These are phyloP conservation scores for Stenodera caucasica DNA, from an alignment of 2,888 invertebrate species.

Conservation along the genomic window DNA sequence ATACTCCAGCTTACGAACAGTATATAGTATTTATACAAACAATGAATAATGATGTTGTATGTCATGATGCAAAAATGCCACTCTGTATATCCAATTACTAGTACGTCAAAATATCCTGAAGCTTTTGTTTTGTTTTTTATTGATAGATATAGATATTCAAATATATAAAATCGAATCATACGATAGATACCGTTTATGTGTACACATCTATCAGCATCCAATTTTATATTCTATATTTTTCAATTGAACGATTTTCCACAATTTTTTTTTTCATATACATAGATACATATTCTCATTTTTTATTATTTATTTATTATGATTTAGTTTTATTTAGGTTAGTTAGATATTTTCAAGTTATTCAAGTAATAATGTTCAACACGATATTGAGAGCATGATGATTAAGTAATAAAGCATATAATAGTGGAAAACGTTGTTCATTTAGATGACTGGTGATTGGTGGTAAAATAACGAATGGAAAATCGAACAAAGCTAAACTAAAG, in stretches of 20 bases:
- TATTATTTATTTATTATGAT: background rate
- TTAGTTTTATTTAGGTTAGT: background rate
- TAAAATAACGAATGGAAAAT: constrained; percentile 27
- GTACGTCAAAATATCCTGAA: constrained; percentile 2
- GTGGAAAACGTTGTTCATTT: constrained; percentile 24
- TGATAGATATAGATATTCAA: background rate
- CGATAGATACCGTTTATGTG: background rate
- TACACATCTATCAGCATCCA: background rate
- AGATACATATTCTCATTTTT: no score
- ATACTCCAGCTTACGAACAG: constrained; percentile 16
- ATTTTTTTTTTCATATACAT: no score
- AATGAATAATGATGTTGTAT: constrained; percentile 16
- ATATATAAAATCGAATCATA: background rate
- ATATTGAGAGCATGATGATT: constrained; percentile 15
- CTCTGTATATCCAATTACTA: background rate
- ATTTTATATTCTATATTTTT: background rate
- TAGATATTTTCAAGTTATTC: background rate
- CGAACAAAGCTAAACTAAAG: constrained; percentile 26
- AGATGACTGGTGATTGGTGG: constrained; percentile 16
- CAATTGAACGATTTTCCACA: background rate
- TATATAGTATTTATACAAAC: constrained; percentile 25
- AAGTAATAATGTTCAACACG: background rate
- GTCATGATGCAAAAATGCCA: constrained; percentile 6
- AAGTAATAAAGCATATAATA: constrained; percentile 29
- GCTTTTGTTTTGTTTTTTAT: background rate